Conservation (phyloP, 2,113 vertebrate genomes). For the Calcarius ornatus region DNA sequence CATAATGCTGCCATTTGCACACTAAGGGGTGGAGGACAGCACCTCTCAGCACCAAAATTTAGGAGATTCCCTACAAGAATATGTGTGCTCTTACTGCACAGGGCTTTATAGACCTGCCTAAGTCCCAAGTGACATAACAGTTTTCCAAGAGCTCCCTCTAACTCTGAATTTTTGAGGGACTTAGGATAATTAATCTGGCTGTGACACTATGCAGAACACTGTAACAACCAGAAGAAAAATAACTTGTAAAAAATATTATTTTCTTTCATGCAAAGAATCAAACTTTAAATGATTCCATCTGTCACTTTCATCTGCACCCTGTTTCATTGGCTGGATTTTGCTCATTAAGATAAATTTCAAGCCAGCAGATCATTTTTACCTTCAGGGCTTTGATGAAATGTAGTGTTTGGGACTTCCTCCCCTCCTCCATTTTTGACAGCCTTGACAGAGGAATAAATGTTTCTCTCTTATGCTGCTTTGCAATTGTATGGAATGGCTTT, state of each 20-base stretch:
- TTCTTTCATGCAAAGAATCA: constrained; percentile 62
- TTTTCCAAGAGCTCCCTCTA: neutral
- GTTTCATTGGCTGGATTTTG: constrained; percentile 71
- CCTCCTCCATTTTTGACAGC: neutral
- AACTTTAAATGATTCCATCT: constrained; percentile 74
- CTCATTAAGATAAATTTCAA: constrained; percentile 75
- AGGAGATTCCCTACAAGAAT: neutral
- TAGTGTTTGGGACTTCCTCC: neutral
- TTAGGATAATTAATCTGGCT: neutral
- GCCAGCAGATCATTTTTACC: constrained; percentile 66
- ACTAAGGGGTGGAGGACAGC: neutral
- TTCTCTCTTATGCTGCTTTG: neutral
- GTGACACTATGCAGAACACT: constrained; percentile 27
- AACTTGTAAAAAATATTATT: constrained; percentile 60
- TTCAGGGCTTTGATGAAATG: constrained; percentile 62
- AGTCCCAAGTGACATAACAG: neutral
- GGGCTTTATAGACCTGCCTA: neutral
- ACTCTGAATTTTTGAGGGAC: neutral
- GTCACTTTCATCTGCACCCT: constrained; percentile 68
- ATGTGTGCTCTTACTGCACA: neutral
- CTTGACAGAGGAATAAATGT: neutral
- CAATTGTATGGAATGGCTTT: constrained; percentile 19
- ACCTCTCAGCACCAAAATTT: neutral
- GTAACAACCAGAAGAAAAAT: constrained; percentile 62
- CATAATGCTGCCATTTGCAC: neutral